Percentiles rank a stretch among this genome's conserved stretches.
Conservation (phyloP, 2,113 vertebrate species). For the Oryzias woworae region DNA sequence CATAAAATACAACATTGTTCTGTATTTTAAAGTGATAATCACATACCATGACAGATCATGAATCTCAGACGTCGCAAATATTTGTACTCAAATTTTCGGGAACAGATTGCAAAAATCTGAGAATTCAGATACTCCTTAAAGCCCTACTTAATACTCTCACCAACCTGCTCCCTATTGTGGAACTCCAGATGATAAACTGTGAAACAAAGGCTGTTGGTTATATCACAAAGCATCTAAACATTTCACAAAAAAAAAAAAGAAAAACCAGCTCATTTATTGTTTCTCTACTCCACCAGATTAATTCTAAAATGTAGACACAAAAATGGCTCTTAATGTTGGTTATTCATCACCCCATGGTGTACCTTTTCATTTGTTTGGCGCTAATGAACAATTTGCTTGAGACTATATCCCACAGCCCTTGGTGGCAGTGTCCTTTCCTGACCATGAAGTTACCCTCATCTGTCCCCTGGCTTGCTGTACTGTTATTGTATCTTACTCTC, state of each 20-base stretch:
- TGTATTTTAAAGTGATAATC: no score
- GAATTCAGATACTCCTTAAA: no score
- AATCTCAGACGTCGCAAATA: no score
- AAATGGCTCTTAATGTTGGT: slow-evolving; percentile 52
- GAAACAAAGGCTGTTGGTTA: slow-evolving; percentile 84
- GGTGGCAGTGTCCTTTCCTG: slow-evolving; percentile 58
- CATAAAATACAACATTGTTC: no score
- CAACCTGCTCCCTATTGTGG: slow-evolving; percentile 79
- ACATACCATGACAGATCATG: no score
- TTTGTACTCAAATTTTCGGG: no score
- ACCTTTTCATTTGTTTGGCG: slow-evolving; percentile 23
- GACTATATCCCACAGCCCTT: slow-evolving; percentile 69
- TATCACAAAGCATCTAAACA: slow-evolving; percentile 52
- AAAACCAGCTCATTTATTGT: slow-evolving; percentile 37
- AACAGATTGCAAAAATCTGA: no score
- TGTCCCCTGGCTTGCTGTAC: slow-evolving; percentile 83
- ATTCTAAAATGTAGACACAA: slow-evolving; percentile 29
- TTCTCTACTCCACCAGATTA: slow-evolving; percentile 32
- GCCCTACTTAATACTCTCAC: slow-evolving; percentile 11
- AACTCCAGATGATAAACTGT: slow-evolving; percentile 79
- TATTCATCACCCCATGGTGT: slow-evolving; percentile 42
- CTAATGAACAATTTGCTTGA: slow-evolving; percentile 54
- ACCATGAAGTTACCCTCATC: slow-evolving; percentile 47
- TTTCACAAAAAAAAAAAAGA: slow-evolving; percentile 13
- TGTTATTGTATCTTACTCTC: slow-evolving; percentile 89